Conservation (phyloP, 2,888 invertebrate species). For the Acanthosepion esculentum region DNA sequence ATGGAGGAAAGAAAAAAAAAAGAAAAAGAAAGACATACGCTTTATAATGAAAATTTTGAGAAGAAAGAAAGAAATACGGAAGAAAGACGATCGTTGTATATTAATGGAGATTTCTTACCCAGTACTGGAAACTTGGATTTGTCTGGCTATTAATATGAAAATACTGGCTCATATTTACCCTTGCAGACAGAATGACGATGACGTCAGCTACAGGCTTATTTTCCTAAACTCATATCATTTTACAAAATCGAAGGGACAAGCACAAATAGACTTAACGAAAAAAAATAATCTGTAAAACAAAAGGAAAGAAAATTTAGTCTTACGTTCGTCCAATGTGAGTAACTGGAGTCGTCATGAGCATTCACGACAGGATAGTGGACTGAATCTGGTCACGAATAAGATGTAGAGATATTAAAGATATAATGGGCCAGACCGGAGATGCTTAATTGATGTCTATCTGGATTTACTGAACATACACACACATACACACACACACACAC, state of each 20-base stretch:
- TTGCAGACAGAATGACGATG: neutral
- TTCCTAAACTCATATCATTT: neutral
- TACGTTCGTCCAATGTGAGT: neutral
- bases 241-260: neutral
- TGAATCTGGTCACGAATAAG: neutral
- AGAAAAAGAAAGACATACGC: neutral
- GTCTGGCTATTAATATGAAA: slow-evolving; percentile 33
- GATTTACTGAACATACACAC: neutral
- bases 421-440: neutral
- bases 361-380: neutral
- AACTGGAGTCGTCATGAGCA: neutral
- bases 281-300: neutral
- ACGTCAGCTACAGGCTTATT: neutral
- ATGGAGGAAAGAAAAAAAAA: neutral
- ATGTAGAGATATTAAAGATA: neutral
- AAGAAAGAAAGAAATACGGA: neutral
- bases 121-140: neutral
- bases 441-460: neutral
- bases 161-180: slow-evolving; percentile 9
- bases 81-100: neutral
- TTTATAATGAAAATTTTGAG: neutral
- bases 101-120: neutral
- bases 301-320: neutral
- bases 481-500: too few species aligned
- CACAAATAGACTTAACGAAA: neutral